Conservation (phyloP, 2,888 invertebrate species). For the Campaea margaritaria region DNA sequence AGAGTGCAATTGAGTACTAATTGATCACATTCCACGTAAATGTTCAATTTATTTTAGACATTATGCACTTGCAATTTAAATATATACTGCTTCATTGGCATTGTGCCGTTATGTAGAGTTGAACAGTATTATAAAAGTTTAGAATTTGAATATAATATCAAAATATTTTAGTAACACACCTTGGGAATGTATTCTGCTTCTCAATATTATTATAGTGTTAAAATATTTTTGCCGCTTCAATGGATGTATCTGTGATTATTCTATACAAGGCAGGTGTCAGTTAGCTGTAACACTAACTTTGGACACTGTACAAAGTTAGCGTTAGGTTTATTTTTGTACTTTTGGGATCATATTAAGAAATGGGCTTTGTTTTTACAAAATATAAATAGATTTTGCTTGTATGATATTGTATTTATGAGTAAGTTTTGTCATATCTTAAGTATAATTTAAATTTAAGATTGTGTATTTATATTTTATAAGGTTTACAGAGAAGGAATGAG, state of each 20-base stretch:
- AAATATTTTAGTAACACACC: constrained; percentile 2
- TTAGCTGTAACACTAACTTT: constrained; percentile 9
- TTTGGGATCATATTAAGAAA: constrained; percentile 40
- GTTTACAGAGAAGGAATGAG: constrained; percentile 52
- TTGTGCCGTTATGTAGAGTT: constrained; percentile 13
- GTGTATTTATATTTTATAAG: constrained; percentile 62
- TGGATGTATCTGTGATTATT: constrained; percentile 30
- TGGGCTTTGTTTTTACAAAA: constrained; percentile 35
- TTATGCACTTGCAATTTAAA: constrained; percentile 10
- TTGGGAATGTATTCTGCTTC: constrained; percentile 26
- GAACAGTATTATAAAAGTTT: constrained; percentile 28
- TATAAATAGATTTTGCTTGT: constrained; percentile 15
- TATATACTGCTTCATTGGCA: constrained; percentile 7
- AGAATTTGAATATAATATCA: constrained; percentile 10
- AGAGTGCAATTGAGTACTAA: constrained; percentile 79
- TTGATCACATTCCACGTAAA: constrained; percentile 60
- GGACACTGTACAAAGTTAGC: constrained; percentile 27
- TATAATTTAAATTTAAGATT: constrained; percentile 46
- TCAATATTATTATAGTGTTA: too few relatives aligned
- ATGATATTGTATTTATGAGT: constrained; percentile 9
- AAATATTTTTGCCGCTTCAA: too few relatives aligned
- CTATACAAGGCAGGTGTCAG: constrained; percentile 40
- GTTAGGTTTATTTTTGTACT: constrained; percentile 47
- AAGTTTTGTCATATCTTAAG: constrained; percentile 44
- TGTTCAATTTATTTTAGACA: constrained; percentile 43